Evolutionary conservation across 2,797 vertebrate species (phyloP), one percentile per base, ranked within the genome.

Genomic region (Phalloptychus januarius): DNA sequence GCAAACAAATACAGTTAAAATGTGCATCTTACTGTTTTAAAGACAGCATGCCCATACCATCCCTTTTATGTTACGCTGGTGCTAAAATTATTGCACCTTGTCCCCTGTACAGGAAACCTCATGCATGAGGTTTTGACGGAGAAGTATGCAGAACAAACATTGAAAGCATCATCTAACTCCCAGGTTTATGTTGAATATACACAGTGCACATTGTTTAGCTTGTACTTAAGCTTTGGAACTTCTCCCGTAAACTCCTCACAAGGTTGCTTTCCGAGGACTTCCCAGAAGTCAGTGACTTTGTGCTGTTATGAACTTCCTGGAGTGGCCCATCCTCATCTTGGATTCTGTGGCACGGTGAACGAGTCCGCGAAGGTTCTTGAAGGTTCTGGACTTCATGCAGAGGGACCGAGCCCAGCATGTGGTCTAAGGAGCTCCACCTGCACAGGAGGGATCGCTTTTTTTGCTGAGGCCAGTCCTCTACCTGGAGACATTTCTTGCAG

Each of bases 211-310:
- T 74, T 91, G 79, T 91, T 1, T 75, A 93, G 83, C 82, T 88
- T 23, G 96, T 91, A 33, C 96, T 96, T 23, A 97, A 94, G 85
- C 95, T 97, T 94, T 97, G 97, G 85, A 99, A 99, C 83, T 96
- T 98, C 72, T 97, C 97, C 77, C 97, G 94, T 80, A 99, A 96
- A 93, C 96, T 97, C 92, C 94, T 97, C 80, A 99, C 98, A 3
- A 97, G 88, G 78, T 96, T 86, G 54, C 85, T 92, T 28, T 96
- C 95, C 0, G 83, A 86, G 44, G 88, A 92, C 25, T 95, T 95
- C 58, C 83, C 83, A 25, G 86, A 88, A 70, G 73, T 83, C 50
- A 61, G 72, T 44, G 85, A 69, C 25, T 50, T 90, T 42, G 80
- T 70, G 54, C 75, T 76, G 82, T 90, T 84, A 0, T 70, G 44